Evolutionary conservation across 2,888 invertebrate species (phyloP), one percentile per base, ranked within the genome.

Genomic region (Drosophila kambysellisi): DNA sequence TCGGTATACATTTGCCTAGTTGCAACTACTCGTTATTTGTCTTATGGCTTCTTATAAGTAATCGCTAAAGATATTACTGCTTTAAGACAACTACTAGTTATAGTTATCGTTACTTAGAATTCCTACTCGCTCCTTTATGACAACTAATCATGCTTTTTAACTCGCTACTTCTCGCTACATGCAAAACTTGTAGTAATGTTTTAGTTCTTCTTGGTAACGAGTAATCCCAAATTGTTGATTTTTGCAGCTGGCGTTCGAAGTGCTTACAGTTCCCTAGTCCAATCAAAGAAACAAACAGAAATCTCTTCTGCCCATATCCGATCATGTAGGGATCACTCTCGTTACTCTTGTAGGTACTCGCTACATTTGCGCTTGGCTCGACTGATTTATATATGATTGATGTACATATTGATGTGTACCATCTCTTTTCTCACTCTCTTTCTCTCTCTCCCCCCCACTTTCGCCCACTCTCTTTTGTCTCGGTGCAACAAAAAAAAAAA

Each of bases 361-460:
- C 57, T 66, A 63, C 63, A 68, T 74, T 83, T 81, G 79, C 75
- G 81, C 79, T 83, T 88, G 74, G 74, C 70, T 81, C 12, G 50
- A 79, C 48, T 63, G 53, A 54, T 53, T 39, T 59, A 50, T 50
- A 25, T 29, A 25, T 46, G 25, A 46, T 25, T 46, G 20, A 68
- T 69, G 69, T 72, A 52, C 72, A 63, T 74, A 72, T 77, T 70
- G 72, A 72, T 78, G 70, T 80, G 70, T 76, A 67, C 66, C 66
- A 72, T 76, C 64, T 86, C 70, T 85, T 61, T 76, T 77, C 74
- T 85, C 70, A 80, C 76, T 82, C 70, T 81, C 76, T 78, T 59
- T 70, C 70, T 68, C 43, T 68, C 43, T 67, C 69, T 74, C 57
- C 11, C 8, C 17, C 30, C 29, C 20, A 37, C 32, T 64, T 46